Conservation (phyloP, 92 coral and sea anemone genomes). For the Actinernus sp. region DNA sequence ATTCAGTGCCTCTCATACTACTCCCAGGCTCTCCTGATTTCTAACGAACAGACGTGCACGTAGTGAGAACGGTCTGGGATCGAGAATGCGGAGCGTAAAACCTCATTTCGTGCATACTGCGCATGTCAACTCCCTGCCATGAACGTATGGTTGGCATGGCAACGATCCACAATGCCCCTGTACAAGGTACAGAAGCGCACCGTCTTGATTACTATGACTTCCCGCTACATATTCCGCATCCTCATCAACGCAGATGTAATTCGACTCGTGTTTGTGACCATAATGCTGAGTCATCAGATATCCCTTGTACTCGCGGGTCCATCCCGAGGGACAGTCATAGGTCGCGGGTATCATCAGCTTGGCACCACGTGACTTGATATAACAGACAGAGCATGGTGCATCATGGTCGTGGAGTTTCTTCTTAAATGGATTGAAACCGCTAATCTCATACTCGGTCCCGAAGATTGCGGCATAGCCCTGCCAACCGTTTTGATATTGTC, state of each 20-base stretch:
- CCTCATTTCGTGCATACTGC: conserved; percentile 69
- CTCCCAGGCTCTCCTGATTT: too few species aligned
- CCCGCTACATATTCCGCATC: conserved; percentile 57
- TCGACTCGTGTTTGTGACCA: conserved; percentile 37
- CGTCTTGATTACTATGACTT: conserved; percentile 23
- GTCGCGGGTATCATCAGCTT: conserved; percentile 73
- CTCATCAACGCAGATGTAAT: conserved; percentile 71
- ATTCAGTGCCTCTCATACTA: too few species aligned
- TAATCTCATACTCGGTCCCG: conserved; percentile 65
- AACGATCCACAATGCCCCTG: conserved; percentile 65
- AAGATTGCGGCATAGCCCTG: conserved; percentile 29
- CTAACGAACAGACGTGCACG: too few species aligned
- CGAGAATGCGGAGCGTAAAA: too few species aligned
- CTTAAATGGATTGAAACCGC: conserved; percentile 29
- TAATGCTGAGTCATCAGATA: conserved; percentile 65
- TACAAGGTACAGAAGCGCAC: conserved; percentile 64
- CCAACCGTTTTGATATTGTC: conserved; percentile 29
- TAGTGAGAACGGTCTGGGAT: too few species aligned
- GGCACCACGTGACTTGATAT: conserved; percentile 66
- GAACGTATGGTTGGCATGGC: conserved; percentile 65
- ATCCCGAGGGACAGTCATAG: conserved; percentile 73
- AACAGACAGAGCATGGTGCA: conserved; percentile 77
- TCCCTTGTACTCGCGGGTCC: conserved; percentile 81
- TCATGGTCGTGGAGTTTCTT: conserved; percentile 38
- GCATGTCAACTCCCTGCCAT: conserved; percentile 64